A percentile compares a stretch with the other conserved stretches of the same genome.
Conservation (phyloP, 2,797 vertebrate genomes). For the Clarias fuscus region DNA sequence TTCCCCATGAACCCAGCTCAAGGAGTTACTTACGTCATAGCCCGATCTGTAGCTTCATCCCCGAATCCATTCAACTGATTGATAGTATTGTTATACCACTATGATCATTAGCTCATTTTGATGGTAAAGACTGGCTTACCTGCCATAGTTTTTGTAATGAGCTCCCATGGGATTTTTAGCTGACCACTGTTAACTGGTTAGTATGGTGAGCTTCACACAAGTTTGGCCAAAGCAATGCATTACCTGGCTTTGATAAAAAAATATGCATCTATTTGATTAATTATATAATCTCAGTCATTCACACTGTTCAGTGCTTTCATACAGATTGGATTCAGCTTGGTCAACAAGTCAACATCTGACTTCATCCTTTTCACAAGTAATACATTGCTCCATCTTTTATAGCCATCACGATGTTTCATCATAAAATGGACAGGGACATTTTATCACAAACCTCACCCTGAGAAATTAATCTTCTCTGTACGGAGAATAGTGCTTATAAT, state of each 20-base stretch:
- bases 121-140: background rate
- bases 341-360: background rate
- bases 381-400: background rate
- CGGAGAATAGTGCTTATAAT: background rate
- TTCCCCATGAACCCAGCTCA: background rate
- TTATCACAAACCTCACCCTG: background rate
- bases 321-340: background rate
- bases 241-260: background rate
- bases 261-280: background rate
- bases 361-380: background rate
- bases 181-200: background rate
- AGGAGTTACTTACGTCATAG: background rate
- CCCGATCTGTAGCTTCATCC: background rate
- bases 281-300: background rate
- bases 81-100: background rate
- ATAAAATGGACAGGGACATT: background rate
- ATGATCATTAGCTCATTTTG: background rate
- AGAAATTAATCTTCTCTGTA: background rate
- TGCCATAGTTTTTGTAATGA: background rate
- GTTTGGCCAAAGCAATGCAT: too few relatives aligned
- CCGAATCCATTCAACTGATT: background rate
- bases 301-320: background rate
- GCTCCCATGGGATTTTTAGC: background rate
- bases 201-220: background rate
- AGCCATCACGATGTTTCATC: background rate